These are phyloP conservation scores for Cichladusa arquata DNA, from an alignment of 2,113 vertebrate species.

Conservation along the genomic window DNA sequence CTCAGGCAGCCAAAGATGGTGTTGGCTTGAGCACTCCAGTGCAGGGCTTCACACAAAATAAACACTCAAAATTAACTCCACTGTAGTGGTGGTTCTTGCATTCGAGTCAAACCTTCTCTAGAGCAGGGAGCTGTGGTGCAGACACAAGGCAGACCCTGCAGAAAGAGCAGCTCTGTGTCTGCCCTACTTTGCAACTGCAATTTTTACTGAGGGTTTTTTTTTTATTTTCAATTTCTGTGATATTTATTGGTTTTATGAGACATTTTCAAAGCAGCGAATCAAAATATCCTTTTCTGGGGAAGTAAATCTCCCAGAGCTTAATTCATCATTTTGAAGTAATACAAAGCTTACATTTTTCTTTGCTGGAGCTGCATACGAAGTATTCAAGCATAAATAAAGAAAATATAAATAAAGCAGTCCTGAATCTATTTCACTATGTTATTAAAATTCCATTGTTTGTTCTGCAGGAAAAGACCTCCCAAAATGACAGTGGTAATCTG, in stretches of 20 bases:
- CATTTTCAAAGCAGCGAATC: neutral
- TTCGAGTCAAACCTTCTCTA: neutral
- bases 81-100: neutral
- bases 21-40: neutral
- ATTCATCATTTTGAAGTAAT: constrained; percentile 60
- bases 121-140: neutral
- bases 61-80: neutral
- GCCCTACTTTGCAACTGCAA: neutral
- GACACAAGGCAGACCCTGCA: neutral
- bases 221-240: constrained; percentile 24
- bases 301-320: constrained; percentile 57
- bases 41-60: neutral
- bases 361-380: constrained; percentile 23
- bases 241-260: constrained; percentile 41
- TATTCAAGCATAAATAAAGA: constrained; percentile 60
- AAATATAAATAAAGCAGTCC: constrained; percentile 31
- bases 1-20: neutral
- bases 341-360: constrained; percentile 49
- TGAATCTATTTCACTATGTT: constrained; percentile 37
- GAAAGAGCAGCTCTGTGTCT: neutral
- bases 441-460: constrained; percentile 71
- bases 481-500: constrained; percentile 68
- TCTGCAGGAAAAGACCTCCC: constrained; percentile 62
- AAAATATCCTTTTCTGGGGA: constrained; percentile 31
- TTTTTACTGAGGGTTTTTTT: neutral